phyloP scores from a whole-genome alignment of 2,888 invertebrate species.

The Drosophila seclusa region DNA sequence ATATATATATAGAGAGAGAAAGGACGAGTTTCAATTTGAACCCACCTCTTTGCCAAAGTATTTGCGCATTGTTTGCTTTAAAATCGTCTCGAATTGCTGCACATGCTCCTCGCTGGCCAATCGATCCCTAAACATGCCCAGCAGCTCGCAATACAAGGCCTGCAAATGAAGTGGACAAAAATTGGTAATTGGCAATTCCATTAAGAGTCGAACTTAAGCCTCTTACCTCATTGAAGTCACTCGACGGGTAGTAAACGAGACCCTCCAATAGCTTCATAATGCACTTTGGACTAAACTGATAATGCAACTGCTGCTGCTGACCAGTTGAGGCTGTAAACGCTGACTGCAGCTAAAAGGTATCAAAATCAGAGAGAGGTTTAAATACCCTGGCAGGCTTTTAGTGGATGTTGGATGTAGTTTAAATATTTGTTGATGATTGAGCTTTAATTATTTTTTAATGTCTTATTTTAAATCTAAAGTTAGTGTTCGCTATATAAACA shows the following conservation, averaged over 20 bases:
- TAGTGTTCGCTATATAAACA: neutral
- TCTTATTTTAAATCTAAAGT: neutral
- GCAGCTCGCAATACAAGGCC: constrained; percentile 91
- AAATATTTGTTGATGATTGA: neutral
- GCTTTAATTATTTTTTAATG: neutral
- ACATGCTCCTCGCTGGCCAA: constrained; percentile 89
- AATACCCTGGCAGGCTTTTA: neutral
- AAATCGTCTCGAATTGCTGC: constrained; percentile 88
- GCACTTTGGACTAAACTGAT: constrained; percentile 84
- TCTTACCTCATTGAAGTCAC: constrained; percentile 82
- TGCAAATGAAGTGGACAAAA: constrained; percentile 77
- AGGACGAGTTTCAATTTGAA: neutral
- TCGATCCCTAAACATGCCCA: constrained; percentile 91
- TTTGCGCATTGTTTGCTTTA: constrained; percentile 86
- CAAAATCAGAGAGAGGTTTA: neutral
- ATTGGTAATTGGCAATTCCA: constrained; percentile 11
- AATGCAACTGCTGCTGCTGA: constrained; percentile 74
- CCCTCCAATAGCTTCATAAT: constrained; percentile 82
- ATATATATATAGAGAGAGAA: too few species aligned
- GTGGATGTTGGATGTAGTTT: neutral
- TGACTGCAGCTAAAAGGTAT: constrained; percentile 76
- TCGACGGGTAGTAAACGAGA: constrained; percentile 81
- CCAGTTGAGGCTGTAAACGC: constrained; percentile 66
- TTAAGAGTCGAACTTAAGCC: constrained; percentile 11
- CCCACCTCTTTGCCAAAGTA: constrained; percentile 82